phyloP scores from a whole-genome alignment of 2,113 vertebrate species.

The Miniopterus natalensis region DNA sequence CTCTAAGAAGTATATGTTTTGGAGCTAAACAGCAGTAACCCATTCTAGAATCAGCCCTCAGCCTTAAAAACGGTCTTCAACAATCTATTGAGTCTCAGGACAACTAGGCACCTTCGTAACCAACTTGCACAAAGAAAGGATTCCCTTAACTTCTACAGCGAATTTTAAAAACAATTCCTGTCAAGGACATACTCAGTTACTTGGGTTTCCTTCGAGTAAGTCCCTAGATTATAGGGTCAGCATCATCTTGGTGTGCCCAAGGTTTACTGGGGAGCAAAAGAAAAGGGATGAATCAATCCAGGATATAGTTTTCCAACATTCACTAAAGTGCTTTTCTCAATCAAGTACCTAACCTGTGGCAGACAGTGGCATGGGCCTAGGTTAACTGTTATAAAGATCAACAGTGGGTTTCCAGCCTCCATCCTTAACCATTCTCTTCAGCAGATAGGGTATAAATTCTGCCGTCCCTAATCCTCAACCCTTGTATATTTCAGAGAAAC shows the following conservation, averaged over 20 bases:
- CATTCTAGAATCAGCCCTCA: background rate
- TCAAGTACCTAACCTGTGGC: background rate
- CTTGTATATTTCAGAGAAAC: constrained; percentile 9
- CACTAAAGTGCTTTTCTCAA: background rate
- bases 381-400: background rate
- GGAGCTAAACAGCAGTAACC: background rate
- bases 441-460: background rate
- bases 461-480: background rate
- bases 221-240: background rate
- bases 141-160: background rate
- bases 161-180: constrained; percentile 51
- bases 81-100: background rate
- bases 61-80: background rate
- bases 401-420: background rate
- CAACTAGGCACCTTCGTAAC: background rate
- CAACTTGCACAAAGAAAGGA: background rate
- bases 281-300: background rate
- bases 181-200: background rate
- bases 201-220: background rate
- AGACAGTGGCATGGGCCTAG: background rate
- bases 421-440: constrained; percentile 6
- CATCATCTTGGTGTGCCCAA: background rate
- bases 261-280: background rate
- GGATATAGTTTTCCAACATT: background rate
- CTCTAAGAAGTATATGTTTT: background rate